Base-by-base conservation (phyloP, 2,888 invertebrate genomes). In the Synergus laeviventris region DNA sequence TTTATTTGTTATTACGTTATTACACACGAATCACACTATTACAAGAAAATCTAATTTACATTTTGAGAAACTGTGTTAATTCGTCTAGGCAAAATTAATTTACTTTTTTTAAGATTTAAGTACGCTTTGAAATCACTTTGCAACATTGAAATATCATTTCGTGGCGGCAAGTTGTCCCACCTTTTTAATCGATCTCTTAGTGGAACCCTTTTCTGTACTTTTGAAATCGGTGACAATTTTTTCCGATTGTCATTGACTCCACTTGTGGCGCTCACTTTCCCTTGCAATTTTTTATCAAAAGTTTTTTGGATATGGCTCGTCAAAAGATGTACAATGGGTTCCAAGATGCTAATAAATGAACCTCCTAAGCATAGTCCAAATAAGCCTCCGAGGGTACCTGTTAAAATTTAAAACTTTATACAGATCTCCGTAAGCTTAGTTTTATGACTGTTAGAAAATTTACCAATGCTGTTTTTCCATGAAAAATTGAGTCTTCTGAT, bases 311-410 rank as follows among this genome's bases (percentile, higher is more conserved):
- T 49, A 31, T 2, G 49, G 1, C n/a, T 8, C n/a, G 36, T 49
- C 16, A 70, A 18, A 36, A 49, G 1, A 12, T 70, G 31, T 4
- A 70, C 12, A 54, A 70, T 24, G 16, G 49, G 49, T 88, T 94
- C 94, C 14, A 94, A 91, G 21, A 94, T 79, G 82, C 94, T 94
- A 76, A 94, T 91, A 42, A 94, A 91, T 0, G 94, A 94, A 0
- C 94, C 94, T 0, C 94, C 94, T 0, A 94, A 88, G 74, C 94
- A 94, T 0, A 94, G 88, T 0, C 94, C 94, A 78, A 93, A 93
- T 49, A 94, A 93, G 1, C 94, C 94, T 1, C 94, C 94, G 61
- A 94, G 92, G 73, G 93, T 93, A 1, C 94, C 94, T 94, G 89
- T 76, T 88, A 86, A 36, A 31, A 7, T 64, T 18, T 18, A 62